phyloP scores from a whole-genome alignment of 2,888 invertebrate genomes.

The Norana najaformis region DNA sequence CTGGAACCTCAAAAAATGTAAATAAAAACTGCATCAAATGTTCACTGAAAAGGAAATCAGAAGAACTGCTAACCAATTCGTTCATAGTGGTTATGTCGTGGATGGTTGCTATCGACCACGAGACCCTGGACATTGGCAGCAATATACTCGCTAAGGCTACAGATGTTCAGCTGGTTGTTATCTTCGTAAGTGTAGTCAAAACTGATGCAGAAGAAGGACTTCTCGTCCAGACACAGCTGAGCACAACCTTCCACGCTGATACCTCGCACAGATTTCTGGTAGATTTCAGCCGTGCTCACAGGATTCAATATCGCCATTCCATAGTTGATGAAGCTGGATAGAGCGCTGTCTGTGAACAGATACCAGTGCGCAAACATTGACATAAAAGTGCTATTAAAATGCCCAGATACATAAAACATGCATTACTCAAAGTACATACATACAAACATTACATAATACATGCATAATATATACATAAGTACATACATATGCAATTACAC shows the following conservation, averaged over 20 bases:
- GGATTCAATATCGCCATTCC: constrained; percentile 54
- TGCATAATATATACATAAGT: not conserved
- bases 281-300: constrained; percentile 52
- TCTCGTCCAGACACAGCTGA: constrained; percentile 55
- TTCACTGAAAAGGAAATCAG: not conserved
- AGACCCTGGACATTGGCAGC: constrained; percentile 55
- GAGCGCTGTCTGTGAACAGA: constrained; percentile 50
- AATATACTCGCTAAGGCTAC: constrained; percentile 56
- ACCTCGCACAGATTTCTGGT: constrained; percentile 53
- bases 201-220: constrained; percentile 53
- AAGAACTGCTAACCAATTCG: constrained; percentile 51
- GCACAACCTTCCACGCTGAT: constrained; percentile 56
- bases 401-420: not conserved
- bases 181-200: constrained; percentile 54
- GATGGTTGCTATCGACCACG: constrained; percentile 47
- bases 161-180: constrained; percentile 47
- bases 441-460: not conserved
- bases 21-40: not conserved
- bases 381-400: not conserved
- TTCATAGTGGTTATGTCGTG: constrained; percentile 55
- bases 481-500: no score
- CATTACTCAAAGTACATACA: not conserved
- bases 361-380: not conserved
- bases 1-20: not conserved
- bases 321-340: constrained; percentile 56